A percentile compares a stretch with the other conserved stretches of the same genome.
These are phyloP conservation scores for Cotesia glomerata DNA, from an alignment of 1,140 invertebrate genomes.

Conservation along the genomic window DNA sequence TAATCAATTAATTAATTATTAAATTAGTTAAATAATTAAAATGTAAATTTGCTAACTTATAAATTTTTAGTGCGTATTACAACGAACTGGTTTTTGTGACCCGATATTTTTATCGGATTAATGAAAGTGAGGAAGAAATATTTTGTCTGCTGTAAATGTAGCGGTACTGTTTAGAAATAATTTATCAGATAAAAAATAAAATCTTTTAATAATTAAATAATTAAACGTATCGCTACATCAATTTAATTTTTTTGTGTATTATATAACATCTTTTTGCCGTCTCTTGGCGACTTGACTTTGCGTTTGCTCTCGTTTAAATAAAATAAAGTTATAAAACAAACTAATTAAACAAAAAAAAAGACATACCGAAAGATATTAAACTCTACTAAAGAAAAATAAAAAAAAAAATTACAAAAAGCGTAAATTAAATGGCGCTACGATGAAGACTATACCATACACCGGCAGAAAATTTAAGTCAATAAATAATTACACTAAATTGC, in stretches of 20 bases:
- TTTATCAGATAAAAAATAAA: neutral
- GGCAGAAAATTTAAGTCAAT: slow-evolving; percentile 30
- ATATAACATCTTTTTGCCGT: neutral
- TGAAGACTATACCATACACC: slow-evolving; percentile 26
- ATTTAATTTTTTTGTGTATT: neutral
- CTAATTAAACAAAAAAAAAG: slow-evolving; percentile 13
- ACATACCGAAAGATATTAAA: neutral
- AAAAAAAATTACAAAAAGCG: neutral
- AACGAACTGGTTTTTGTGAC: slow-evolving; percentile 40
- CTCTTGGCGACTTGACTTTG: slow-evolving; percentile 16
- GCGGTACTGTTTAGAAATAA: no score
- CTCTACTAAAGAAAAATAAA: neutral
- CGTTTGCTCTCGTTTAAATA: slow-evolving; percentile 19
- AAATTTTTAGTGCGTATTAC: slow-evolving; percentile 41
- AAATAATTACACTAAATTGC: slow-evolving; percentile 8
- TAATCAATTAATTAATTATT: slow-evolving; percentile 37
- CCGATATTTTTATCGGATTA: no score
- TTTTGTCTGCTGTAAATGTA: no score
- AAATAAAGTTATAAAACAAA: slow-evolving; percentile 7
- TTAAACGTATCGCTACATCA: neutral
- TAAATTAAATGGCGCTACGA: slow-evolving; percentile 8
- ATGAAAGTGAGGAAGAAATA: no score
- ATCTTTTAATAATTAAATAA: neutral
- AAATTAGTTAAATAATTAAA: neutral
- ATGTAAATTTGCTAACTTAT: neutral